These are phyloP conservation scores for Pocota personata DNA, from an alignment of 2,888 invertebrate species.

Conservation along the genomic window DNA sequence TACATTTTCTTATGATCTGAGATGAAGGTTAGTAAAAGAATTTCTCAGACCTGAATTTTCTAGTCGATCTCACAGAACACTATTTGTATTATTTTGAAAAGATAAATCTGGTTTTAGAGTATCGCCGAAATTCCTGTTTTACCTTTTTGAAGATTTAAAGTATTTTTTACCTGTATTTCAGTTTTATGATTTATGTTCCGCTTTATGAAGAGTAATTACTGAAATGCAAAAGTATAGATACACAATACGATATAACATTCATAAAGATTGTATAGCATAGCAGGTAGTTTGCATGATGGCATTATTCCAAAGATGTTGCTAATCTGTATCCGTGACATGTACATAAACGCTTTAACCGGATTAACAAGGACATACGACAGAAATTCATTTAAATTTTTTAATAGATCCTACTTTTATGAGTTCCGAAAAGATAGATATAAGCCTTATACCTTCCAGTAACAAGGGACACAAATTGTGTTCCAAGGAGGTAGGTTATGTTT, in stretches of 20 bases:
- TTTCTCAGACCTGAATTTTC: too few relatives aligned
- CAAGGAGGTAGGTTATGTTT: neutral
- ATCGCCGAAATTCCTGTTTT: too few relatives aligned
- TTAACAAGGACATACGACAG: neutral
- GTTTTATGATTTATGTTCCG: too few relatives aligned
- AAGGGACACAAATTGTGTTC: neutral
- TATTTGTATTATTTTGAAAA: too few relatives aligned
- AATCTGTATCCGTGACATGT: neutral
- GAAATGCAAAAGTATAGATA: neutral
- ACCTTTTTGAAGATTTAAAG: too few relatives aligned
- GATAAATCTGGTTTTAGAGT: too few relatives aligned
- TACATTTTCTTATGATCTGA: too few relatives aligned
- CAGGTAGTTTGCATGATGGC: neutral
- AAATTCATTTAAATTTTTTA: neutral
- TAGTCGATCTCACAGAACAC: too few relatives aligned
- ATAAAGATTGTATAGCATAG: neutral
- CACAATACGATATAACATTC: too few relatives aligned
- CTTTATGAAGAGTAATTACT: neutral
- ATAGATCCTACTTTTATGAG: neutral
- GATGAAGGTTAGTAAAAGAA: too few relatives aligned
- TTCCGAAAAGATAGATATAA: neutral
- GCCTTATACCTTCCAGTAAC: slow-evolving; percentile 9
- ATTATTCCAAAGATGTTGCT: neutral
- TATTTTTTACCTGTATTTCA: too few relatives aligned
- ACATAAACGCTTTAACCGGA: neutral